Conservation (phyloP, 2,888 invertebrate species). For the Dinocampus coccinellae region DNA sequence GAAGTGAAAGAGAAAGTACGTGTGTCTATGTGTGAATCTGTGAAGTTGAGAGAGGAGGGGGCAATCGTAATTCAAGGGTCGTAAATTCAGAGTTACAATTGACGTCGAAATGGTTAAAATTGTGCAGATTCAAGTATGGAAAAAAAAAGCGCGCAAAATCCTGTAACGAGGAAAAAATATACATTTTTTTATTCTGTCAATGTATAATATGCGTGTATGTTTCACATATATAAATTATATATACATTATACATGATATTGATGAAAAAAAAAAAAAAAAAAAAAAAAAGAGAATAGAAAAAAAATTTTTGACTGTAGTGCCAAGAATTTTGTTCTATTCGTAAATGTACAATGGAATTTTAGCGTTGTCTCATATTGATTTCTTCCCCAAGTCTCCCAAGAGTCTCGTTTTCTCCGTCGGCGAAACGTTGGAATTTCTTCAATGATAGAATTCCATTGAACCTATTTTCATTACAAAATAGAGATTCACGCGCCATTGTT, state of each 20-base stretch:
- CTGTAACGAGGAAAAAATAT: too few species aligned
- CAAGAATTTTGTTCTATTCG: constrained; percentile 32
- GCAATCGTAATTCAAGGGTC: constrained; percentile 34
- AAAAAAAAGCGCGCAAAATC: constrained; percentile 13
- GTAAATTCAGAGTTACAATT: constrained; percentile 27
- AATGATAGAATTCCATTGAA: constrained; percentile 46
- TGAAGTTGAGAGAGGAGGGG: background rate
- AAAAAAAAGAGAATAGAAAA: too few species aligned
- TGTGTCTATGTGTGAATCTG: too few species aligned
- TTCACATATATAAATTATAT: too few species aligned
- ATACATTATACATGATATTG: too few species aligned
- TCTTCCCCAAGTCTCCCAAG: constrained; percentile 27
- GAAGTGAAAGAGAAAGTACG: too few species aligned
- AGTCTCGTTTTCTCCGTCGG: constrained; percentile 40
- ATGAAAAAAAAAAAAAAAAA: too few species aligned
- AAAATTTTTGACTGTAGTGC: background rate
- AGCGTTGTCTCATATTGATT: constrained; percentile 33
- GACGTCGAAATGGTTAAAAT: constrained; percentile 28
- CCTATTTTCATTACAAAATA: constrained; percentile 48
- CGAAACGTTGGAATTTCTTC: constrained; percentile 43
- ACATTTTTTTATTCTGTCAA: too few species aligned
- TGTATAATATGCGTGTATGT: too few species aligned
- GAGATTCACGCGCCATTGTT: constrained; percentile 42
- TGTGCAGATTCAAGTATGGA: constrained; percentile 28
- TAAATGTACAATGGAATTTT: too few species aligned